These are phyloP conservation scores for Andricus curvator DNA, from an alignment of 2,888 invertebrate species.

Conservation along the genomic window DNA sequence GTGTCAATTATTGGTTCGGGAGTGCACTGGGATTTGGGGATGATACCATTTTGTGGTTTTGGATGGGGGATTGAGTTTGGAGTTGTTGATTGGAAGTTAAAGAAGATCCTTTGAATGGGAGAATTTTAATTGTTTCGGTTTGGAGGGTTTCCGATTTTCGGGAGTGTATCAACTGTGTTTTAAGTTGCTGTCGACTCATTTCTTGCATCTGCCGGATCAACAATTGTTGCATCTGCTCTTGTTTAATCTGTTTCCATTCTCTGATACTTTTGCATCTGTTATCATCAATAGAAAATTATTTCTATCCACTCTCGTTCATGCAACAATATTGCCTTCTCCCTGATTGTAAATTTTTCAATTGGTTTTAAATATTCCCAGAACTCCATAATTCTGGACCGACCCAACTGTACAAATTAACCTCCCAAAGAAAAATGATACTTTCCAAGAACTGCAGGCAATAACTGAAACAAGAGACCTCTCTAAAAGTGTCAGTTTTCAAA, in stretches of 20 bases:
- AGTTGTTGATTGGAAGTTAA: background rate
- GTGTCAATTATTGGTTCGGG: background rate
- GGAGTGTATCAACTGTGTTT: too few species aligned
- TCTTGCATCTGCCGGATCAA: too few species aligned
- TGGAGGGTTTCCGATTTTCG: too few species aligned
- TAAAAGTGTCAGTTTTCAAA: background rate
- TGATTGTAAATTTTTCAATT: too few species aligned
- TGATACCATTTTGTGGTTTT: background rate
- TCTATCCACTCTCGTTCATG: too few species aligned
- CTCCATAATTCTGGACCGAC: background rate
- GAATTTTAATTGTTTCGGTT: too few species aligned
- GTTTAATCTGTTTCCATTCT: too few species aligned
- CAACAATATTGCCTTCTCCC: too few species aligned
- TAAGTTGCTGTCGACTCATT: too few species aligned
- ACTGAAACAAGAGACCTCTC: slow-evolving; percentile 1
- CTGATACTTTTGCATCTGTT: too few species aligned
- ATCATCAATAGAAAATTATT: too few species aligned
- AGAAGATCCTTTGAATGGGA: background rate
- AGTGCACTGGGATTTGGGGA: background rate
- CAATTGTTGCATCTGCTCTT: too few species aligned
- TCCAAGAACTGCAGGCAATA: background rate
- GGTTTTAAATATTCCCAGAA: background rate
- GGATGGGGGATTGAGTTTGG: background rate
- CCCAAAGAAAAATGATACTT: background rate
- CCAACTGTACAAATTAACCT: background rate